Percentiles rank a stretch among this genome's conserved stretches.
phyloP scores from a whole-genome alignment of 2,888 invertebrate species.

The Xylocampa areola region DNA sequence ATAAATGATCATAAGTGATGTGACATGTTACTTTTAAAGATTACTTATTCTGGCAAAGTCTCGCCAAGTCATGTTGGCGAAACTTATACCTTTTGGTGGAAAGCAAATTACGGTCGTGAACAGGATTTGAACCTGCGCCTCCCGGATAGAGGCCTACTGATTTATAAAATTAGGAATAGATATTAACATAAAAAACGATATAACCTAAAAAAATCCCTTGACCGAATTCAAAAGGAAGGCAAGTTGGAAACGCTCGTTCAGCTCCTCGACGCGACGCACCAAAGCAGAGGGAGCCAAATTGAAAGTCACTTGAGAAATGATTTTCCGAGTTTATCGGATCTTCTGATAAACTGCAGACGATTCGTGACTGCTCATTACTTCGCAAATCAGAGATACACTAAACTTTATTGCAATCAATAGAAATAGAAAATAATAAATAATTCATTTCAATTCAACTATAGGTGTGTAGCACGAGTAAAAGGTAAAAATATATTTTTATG shows the following conservation, averaged over 20 bases:
- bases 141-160: not conserved
- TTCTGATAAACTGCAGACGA: slow-evolving; percentile 47
- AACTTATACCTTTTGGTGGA: too few relatives aligned
- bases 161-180: not conserved
- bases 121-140: too few relatives aligned
- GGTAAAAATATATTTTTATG: not conserved
- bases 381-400: slow-evolving; percentile 3
- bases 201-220: slow-evolving; percentile 39
- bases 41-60: too few relatives aligned
- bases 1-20: too few relatives aligned
- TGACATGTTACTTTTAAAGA: too few relatives aligned
- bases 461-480: too few relatives aligned
- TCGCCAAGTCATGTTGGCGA: too few relatives aligned
- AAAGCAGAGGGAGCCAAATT: slow-evolving; percentile 64
- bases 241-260: slow-evolving; percentile 55
- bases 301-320: slow-evolving; percentile 74
- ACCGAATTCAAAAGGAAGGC: slow-evolving; percentile 44
- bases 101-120: too few relatives aligned
- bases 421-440: too few relatives aligned
- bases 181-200: slow-evolving; percentile 40
- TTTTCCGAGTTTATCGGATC: slow-evolving; percentile 62
- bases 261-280: slow-evolving; percentile 52
- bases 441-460: too few relatives aligned
- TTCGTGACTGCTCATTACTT: slow-evolving; percentile 43
- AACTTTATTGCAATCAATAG: not conserved